phyloP scores from a whole-genome alignment of 2,888 invertebrate species.

The Andrena dorsata region DNA sequence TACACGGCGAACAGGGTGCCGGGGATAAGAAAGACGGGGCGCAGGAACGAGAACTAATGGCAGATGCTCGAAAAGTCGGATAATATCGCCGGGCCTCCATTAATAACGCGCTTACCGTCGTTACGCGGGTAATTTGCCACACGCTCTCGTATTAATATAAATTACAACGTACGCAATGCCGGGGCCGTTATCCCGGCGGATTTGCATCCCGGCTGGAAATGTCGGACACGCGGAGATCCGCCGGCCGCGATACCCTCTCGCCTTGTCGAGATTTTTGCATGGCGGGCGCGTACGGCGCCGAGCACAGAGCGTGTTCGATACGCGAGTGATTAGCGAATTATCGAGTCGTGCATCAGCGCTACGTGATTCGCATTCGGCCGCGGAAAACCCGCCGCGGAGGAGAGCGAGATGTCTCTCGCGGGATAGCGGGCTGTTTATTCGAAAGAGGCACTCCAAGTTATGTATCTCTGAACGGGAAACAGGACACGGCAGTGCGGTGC shows the following conservation, averaged over 20 bases:
- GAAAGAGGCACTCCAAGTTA: too few species aligned
- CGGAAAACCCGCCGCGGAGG: neutral
- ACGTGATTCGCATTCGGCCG: conserved; percentile 16
- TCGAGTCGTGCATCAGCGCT: conserved; percentile 18
- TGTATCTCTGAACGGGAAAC: neutral
- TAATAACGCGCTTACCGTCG: conserved; percentile 45
- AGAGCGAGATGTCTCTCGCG: neutral
- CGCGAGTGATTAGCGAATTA: conserved; percentile 36
- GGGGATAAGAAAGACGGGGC: conserved; percentile 19
- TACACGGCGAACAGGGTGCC: conserved; percentile 3
- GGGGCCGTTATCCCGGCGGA: conserved; percentile 14
- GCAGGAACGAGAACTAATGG: conserved; percentile 51
- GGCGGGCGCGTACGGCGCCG: neutral
- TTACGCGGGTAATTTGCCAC: conserved; percentile 47
- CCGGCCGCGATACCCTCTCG: conserved; percentile 9
- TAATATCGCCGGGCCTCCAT: conserved; percentile 38
- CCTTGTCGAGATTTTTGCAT: conserved; percentile 21
- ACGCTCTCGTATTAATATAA: conserved; percentile 41
- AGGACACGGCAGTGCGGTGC: neutral
- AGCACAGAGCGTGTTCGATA: neutral
- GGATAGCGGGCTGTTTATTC: neutral
- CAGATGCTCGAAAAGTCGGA: conserved; percentile 52
- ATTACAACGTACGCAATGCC: conserved; percentile 19
- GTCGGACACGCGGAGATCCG: conserved; percentile 15
- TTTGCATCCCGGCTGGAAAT: conserved; percentile 27